Conservation (phyloP, 2,888 invertebrate genomes). For the Ophioninae sp. region DNA sequence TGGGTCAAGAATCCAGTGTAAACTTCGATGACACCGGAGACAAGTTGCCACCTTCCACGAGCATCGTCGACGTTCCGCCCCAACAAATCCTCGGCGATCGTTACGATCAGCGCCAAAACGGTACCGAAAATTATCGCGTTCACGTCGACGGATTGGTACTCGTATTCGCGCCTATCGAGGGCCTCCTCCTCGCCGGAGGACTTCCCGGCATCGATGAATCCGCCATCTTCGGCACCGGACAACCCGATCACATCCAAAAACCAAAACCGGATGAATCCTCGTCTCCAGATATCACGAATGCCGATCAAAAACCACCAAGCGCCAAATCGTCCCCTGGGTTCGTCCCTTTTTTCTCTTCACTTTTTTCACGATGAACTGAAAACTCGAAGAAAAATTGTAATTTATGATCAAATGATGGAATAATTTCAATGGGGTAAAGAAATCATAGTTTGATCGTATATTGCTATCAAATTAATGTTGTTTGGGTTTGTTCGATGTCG, state of each 20-base stretch:
- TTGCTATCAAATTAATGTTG: too few relatives aligned
- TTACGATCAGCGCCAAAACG: conserved; percentile 91
- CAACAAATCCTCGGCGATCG: conserved; percentile 61
- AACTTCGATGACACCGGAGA: not conserved
- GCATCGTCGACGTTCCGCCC: conserved; percentile 14
- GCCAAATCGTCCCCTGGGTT: conserved; percentile 63
- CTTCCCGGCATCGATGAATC: conserved; percentile 69
- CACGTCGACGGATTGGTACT: conserved; percentile 87
- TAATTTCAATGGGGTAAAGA: not conserved
- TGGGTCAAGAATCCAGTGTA: not conserved
- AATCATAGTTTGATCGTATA: not conserved
- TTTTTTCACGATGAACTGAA: not conserved
- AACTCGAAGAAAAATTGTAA: not conserved
- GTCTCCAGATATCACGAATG: conserved; percentile 23
- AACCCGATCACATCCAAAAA: conserved; percentile 15
- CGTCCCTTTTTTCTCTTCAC: not conserved
- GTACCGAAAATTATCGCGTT: conserved; percentile 88
- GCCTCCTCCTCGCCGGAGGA: conserved; percentile 83
- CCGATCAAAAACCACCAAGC: conserved; percentile 52
- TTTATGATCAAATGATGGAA: not conserved
- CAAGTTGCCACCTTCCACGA: conserved; percentile 5
- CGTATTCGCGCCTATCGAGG: conserved; percentile 85
- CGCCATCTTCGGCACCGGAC: conserved; percentile 39
- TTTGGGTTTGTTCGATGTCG: too few relatives aligned
- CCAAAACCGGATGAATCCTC: conserved; percentile 46